These are phyloP conservation scores for Uropsilus gracilis DNA, from an alignment of 2,113 vertebrate genomes.

Conservation along the genomic window DNA sequence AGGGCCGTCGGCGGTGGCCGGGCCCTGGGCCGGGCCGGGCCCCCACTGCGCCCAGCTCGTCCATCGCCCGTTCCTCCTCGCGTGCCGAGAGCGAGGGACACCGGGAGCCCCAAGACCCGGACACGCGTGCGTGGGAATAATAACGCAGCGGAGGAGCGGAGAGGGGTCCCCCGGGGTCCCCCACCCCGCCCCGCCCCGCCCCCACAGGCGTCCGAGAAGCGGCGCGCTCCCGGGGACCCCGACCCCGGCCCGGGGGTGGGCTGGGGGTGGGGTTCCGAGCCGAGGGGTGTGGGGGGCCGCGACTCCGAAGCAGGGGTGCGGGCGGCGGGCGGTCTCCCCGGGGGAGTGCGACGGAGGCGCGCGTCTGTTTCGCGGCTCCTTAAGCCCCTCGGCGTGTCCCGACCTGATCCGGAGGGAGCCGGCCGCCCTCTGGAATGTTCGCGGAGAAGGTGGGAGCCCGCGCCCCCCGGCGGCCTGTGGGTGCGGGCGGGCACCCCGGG, in stretches of 20 bases:
- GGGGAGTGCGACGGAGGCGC: conserved; percentile 49
- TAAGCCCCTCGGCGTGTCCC: conserved; percentile 79
- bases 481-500: conserved; percentile 61
- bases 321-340: neutral
- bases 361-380: conserved; percentile 64
- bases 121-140: neutral
- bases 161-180: neutral
- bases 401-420: conserved; percentile 78
- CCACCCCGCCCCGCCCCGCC: too few species aligned
- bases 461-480: conserved; percentile 64
- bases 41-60: too few species aligned
- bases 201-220: neutral
- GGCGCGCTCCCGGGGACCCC: neutral
- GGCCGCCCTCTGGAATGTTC: conserved; percentile 79
- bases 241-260: neutral
- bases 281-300: neutral
- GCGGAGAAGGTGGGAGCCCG: conserved; percentile 74
- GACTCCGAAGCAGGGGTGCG: neutral
- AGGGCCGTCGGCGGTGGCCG: too few species aligned
- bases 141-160: neutral
- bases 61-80: too few species aligned
- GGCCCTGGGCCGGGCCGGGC: too few species aligned
- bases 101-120: too few species aligned
- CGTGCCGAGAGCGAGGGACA: too few species aligned
- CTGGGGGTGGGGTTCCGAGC: neutral